Evolutionary conservation across 37 sponge, comb jelly and placozoan genomes (phyloP), one percentile per base, ranked within the genome.

Genomic region (Ianthella basta): DNA sequence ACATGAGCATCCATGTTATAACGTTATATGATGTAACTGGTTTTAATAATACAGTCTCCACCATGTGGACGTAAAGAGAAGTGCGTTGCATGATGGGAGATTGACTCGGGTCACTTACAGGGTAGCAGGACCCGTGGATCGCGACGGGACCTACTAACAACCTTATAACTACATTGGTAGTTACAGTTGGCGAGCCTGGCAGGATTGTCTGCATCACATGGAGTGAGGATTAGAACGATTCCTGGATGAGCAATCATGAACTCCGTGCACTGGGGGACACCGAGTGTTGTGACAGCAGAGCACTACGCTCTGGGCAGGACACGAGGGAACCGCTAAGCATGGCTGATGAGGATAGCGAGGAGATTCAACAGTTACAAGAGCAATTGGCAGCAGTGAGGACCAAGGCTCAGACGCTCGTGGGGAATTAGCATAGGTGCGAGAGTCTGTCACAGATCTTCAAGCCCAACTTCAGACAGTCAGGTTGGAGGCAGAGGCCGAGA

Each of bases 401-500:
- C 59, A 18, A 56, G 59, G 59, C 59, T 15, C 15, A 18, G 59
- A 56, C 59, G 59, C 18, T 18, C 59, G 18, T 19, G 18, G 59
- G 59, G 59, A 56, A 18, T 18, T 56, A 56, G 59, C 59, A 15
- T 56, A 15, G 18, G 18, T 18, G 59, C 59, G 18, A 56, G 59
- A 56, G 59, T 19, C 15, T 15, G 59, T 56, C 59, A 56, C 59
- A 18, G 59, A 23, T 27, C 63, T 61, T 25, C 63, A 61, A 61
- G 2, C 63, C 10, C 63, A 61, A 12, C 63, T 14, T 27, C 63
- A 61, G 27, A 61, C 14, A 12, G 63, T 61, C 63, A 61, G 2
- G 63, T 61, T 61, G 63, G 63, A 61, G 63, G 63, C 63, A 14
- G 63, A 61, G 27, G 63, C 10, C 25, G 63, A 61, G 25, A 61